phyloP scores from a whole-genome alignment of 2,888 invertebrate species.

The Amphiduros pacificus region DNA sequence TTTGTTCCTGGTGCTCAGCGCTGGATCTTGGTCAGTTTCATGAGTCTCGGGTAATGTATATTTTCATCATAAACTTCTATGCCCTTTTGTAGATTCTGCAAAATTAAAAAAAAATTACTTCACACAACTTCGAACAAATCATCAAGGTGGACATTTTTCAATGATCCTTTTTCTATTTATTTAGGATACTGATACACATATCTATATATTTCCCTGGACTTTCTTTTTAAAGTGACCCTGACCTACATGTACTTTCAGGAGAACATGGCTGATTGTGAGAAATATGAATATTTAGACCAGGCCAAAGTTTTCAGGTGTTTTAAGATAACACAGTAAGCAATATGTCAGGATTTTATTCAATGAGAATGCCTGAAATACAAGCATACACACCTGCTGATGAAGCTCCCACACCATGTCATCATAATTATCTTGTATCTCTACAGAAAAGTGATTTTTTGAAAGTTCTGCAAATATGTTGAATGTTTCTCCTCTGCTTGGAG shows the following conservation, averaged over 20 bases:
- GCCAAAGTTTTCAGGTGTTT: not conserved
- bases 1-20: no score
- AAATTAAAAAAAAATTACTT: not conserved
- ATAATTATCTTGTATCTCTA: conserved; percentile 41
- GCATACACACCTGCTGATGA: conserved; percentile 43
- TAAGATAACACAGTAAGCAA: not conserved
- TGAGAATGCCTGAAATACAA: no score
- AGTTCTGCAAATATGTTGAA: conserved; percentile 70
- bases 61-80: conserved; percentile 43
- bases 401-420: conserved; percentile 42
- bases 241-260: no score
- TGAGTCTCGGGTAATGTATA: conserved; percentile 46
- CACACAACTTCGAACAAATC: not conserved
- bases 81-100: conserved; percentile 29
- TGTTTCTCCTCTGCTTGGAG: conserved; percentile 74
- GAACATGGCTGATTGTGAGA: no score
- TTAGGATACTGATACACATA: not conserved
- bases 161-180: not conserved
- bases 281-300: not conserved
- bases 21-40: conserved; percentile 31
- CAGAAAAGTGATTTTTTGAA: not conserved
- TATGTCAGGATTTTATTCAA: no score
- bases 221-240: no score
- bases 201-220: no score
- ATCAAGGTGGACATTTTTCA: not conserved